Conservation (phyloP, 2,888 invertebrate species). For the Dicycla oo region DNA sequence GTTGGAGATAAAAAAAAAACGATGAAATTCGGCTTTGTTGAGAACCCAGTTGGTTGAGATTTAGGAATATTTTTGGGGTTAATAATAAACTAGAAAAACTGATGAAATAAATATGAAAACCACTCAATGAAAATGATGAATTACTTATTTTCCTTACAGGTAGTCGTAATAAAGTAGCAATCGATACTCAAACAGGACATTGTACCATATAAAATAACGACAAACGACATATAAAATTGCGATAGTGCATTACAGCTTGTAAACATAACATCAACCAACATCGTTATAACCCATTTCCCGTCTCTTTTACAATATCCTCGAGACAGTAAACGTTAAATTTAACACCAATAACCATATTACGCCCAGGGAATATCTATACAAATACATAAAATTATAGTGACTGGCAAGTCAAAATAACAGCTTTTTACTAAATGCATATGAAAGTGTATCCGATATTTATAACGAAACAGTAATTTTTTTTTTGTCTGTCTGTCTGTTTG, state of each 20-base stretch:
- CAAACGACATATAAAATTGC: conserved; percentile 16
- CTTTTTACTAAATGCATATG: too few species aligned
- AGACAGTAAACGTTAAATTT: conserved; percentile 37
- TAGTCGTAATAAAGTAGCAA: conserved; percentile 8
- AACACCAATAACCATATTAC: conserved; percentile 18
- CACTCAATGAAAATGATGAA: too few species aligned
- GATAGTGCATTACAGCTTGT: conserved; percentile 24
- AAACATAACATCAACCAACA: conserved; percentile 29
- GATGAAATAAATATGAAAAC: too few species aligned
- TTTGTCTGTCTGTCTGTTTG: too few species aligned
- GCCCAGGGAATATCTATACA: conserved; percentile 10
- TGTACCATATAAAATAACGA: conserved; percentile 26
- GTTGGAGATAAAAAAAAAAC: conserved; percentile 42
- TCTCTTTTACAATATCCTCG: conserved; percentile 42
- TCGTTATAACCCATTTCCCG: conserved; percentile 33
- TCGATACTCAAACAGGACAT: background rate
- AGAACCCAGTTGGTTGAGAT: background rate
- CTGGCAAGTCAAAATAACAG: too few species aligned
- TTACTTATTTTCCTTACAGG: too few species aligned
- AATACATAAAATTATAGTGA: too few species aligned
- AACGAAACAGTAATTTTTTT: too few species aligned
- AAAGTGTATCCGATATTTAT: too few species aligned
- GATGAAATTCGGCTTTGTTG: conserved; percentile 2
- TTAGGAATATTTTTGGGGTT: background rate
- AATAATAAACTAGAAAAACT: too few species aligned